Percentiles rank a stretch among this genome's conserved stretches.
phyloP scores from a whole-genome alignment of 2,888 invertebrate genomes.

The Meteorus cinctellus region DNA sequence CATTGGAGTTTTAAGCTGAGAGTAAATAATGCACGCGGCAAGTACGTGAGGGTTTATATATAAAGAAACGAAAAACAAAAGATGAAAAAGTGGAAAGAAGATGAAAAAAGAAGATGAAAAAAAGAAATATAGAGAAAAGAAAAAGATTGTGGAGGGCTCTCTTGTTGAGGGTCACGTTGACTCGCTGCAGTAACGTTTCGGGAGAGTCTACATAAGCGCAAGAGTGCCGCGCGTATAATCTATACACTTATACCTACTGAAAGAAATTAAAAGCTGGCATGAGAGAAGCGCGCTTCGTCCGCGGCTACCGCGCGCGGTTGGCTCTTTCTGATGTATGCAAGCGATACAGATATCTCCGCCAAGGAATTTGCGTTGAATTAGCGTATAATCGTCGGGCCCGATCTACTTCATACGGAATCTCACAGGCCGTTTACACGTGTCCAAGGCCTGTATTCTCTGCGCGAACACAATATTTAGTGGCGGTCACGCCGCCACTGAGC shows the following conservation, averaged over 20 bases:
- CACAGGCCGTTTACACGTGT: slow-evolving; percentile 72
- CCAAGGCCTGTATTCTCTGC: slow-evolving; percentile 70
- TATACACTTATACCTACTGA: neutral
- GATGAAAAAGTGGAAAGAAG: neutral
- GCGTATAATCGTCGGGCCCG: slow-evolving; percentile 72
- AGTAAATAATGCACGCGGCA: slow-evolving; percentile 13
- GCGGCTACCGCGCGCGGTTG: slow-evolving; percentile 48
- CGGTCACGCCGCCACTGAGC: slow-evolving; percentile 49
- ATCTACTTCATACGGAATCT: slow-evolving; percentile 72
- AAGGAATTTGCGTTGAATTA: slow-evolving; percentile 73
- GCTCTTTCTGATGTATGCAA: slow-evolving; percentile 65
- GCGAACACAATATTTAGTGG: slow-evolving; percentile 73
- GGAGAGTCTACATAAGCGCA: neutral
- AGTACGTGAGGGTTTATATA: neutral
- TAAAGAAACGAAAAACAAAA: neutral
- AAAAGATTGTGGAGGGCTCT: neutral
- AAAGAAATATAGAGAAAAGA: neutral
- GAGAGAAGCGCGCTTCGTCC: slow-evolving; percentile 34
- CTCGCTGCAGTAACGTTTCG: slow-evolving; percentile 6
- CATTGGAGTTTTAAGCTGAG: neutral
- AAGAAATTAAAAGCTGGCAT: slow-evolving; percentile 18
- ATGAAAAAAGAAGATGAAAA: slow-evolving; percentile 1
- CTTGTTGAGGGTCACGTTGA: slow-evolving; percentile 1
- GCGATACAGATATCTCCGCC: slow-evolving; percentile 72
- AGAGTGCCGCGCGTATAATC: neutral